Conservation (phyloP, 2,888 invertebrate genomes). For the Melanostoma scalare region DNA sequence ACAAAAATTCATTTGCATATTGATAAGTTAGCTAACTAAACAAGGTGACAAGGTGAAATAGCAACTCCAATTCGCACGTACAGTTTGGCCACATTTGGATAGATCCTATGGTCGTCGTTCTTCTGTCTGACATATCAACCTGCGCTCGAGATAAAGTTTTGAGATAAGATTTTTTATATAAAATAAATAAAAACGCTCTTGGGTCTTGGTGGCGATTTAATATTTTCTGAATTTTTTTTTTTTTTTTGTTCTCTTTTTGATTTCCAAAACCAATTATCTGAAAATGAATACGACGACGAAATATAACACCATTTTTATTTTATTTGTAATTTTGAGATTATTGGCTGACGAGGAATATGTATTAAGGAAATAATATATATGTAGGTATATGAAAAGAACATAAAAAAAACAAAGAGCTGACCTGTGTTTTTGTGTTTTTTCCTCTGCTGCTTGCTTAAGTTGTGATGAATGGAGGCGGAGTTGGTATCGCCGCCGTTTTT, state of each 20-base stretch:
- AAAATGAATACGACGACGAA: too few species aligned
- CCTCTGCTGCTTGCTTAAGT: conserved; percentile 22
- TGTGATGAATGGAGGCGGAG: conserved; percentile 60
- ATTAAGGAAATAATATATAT: background rate
- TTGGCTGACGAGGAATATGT: background rate
- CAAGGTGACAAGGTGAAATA: conserved; percentile 47
- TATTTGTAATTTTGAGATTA: background rate
- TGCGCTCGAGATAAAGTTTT: background rate
- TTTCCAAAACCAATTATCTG: too few species aligned
- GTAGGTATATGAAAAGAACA: background rate
- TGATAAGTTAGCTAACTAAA: conserved; percentile 59
- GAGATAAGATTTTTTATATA: background rate
- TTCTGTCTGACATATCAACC: conserved; percentile 20
- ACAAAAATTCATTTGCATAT: conserved; percentile 56
- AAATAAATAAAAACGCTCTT: too few species aligned
- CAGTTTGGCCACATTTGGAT: conserved; percentile 23
- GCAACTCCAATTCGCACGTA: conserved; percentile 40
- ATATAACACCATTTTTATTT: too few species aligned
- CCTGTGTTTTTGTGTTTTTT: conserved; percentile 46
- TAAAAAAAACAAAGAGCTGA: conserved; percentile 43
- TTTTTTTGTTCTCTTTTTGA: too few species aligned
- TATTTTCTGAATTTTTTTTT: too few species aligned
- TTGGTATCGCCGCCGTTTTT: conserved; percentile 61
- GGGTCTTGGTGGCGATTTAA: too few species aligned
- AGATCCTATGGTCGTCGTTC: background rate